Percentiles rank a stretch among this genome's conserved stretches.
phyloP scores from a whole-genome alignment of 2,888 invertebrate genomes.

The Meta bourneti region DNA sequence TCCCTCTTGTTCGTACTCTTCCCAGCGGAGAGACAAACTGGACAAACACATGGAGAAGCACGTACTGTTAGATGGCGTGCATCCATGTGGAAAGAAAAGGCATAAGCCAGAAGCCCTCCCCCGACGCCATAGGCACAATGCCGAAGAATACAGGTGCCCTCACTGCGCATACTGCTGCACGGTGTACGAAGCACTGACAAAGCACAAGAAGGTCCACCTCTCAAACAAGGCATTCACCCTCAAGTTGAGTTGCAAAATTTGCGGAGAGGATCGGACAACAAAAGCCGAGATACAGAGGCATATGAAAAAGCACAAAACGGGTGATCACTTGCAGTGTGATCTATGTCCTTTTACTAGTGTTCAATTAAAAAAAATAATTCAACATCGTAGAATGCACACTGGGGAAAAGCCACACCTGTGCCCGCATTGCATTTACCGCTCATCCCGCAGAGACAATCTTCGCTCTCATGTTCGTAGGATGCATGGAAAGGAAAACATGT shows the following conservation, averaged over 20 bases:
- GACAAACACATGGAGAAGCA: constrained; percentile 82
- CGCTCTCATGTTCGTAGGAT: constrained; percentile 84
- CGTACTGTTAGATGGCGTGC: constrained; percentile 81
- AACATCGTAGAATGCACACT: constrained; percentile 84
- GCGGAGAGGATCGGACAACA: constrained; percentile 83
- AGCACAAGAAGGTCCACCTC: constrained; percentile 83
- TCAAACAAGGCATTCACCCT: constrained; percentile 78
- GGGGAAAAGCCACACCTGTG: constrained; percentile 84
- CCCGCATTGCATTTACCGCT: constrained; percentile 84
- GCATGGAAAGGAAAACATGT: constrained; percentile 83
- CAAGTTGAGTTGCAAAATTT: constrained; percentile 83
- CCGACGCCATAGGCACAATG: constrained; percentile 81
- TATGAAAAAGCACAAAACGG: constrained; percentile 83
- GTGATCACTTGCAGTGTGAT: constrained; percentile 83
- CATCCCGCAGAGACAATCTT: constrained; percentile 84
- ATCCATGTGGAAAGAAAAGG: constrained; percentile 82
- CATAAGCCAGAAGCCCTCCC: constrained; percentile 80
- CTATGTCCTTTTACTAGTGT: constrained; percentile 84
- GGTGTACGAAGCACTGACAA: constrained; percentile 83
- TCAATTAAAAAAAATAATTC: constrained; percentile 84
- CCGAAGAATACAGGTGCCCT: constrained; percentile 84
- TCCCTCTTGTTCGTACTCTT: constrained; percentile 80
- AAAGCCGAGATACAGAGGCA: constrained; percentile 83
- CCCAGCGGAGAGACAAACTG: constrained; percentile 81
- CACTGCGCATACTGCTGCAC: constrained; percentile 84